Percentiles rank a stretch among this genome's conserved stretches.
Conservation (phyloP, 2,888 invertebrate genomes). For the Serrognathus titanus region DNA sequence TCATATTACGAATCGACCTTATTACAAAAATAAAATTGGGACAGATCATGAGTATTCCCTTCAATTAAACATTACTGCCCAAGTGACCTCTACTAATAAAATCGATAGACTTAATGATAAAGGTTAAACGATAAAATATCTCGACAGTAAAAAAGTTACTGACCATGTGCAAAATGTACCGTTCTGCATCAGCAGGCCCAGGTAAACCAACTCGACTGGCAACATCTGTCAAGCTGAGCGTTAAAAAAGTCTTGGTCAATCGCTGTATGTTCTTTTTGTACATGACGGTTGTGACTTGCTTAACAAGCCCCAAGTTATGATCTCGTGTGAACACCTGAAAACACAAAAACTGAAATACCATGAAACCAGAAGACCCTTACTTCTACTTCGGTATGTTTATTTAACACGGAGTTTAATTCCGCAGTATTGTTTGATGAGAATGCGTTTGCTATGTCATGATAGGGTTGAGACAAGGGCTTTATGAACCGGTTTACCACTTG, state of each 20-base stretch:
- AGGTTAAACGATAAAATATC: background rate
- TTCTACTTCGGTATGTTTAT: conserved; percentile 70
- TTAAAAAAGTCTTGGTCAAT: conserved; percentile 91
- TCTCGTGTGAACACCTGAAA: conserved; percentile 66
- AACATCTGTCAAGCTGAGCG: conserved; percentile 83
- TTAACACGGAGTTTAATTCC: conserved; percentile 64
- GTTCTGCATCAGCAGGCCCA: conserved; percentile 85
- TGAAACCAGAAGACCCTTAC: background rate
- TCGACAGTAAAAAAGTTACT: conserved; percentile 26
- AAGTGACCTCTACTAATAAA: too few species aligned
- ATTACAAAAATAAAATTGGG: too few species aligned
- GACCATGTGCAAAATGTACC: conserved; percentile 93
- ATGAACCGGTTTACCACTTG: conserved; percentile 83
- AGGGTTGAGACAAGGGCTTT: conserved; percentile 80
- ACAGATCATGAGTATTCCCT: too few species aligned
- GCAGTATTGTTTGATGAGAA: conserved; percentile 72
- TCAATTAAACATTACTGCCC: too few species aligned
- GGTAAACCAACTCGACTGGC: conserved; percentile 84
- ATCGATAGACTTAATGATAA: too few species aligned
- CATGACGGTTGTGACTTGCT: conserved; percentile 82
- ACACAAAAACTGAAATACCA: background rate
- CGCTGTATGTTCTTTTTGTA: conserved; percentile 96
- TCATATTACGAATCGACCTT: too few species aligned
- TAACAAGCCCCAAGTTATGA: conserved; percentile 74
- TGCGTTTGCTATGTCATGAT: conserved; percentile 83